These are phyloP conservation scores for Pseudochirops cupreus DNA, from an alignment of 2,797 vertebrate species.

Conservation along the genomic window DNA sequence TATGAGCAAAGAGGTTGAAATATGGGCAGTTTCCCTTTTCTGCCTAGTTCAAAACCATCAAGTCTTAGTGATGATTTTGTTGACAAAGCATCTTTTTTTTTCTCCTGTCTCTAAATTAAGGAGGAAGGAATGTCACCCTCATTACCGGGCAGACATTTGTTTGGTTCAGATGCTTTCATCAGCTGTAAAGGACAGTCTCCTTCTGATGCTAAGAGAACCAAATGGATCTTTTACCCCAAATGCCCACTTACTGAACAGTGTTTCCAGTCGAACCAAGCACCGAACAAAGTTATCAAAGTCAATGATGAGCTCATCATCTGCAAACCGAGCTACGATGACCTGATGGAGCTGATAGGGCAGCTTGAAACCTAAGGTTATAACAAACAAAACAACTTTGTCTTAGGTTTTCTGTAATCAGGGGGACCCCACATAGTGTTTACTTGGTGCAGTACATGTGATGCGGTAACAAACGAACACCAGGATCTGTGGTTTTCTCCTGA, in stretches of 20 bases:
- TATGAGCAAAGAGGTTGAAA: neutral
- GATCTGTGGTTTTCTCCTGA: neutral
- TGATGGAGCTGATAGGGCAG: constrained; percentile 90
- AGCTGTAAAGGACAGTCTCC: neutral
- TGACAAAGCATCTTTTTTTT: neutral
- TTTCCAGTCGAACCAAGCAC: constrained; percentile 91
- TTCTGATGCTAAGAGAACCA: rapidly evolving
- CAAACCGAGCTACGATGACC: constrained; percentile 91
- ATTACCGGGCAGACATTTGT: neutral
- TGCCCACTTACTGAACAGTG: constrained; percentile 90
- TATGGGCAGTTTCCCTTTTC: rapidly evolving
- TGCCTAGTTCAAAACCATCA: rapidly evolving
- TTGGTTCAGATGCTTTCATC: too few relatives aligned
- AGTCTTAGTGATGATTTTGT: neutral
- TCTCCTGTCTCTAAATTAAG: neutral
- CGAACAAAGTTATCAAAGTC: constrained; percentile 93
- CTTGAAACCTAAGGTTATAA: constrained; percentile 87
- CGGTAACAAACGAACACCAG: neutral
- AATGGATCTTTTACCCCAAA: rapidly evolving
- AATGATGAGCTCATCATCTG: constrained; percentile 87
- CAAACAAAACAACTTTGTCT: neutral
- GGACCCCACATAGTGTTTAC: neutral
- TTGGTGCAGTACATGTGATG: neutral
- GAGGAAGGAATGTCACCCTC: neutral
- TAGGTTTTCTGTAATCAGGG: neutral